Conservation (phyloP, 1,140 invertebrate genomes). For the Bathynomus jamesi region DNA sequence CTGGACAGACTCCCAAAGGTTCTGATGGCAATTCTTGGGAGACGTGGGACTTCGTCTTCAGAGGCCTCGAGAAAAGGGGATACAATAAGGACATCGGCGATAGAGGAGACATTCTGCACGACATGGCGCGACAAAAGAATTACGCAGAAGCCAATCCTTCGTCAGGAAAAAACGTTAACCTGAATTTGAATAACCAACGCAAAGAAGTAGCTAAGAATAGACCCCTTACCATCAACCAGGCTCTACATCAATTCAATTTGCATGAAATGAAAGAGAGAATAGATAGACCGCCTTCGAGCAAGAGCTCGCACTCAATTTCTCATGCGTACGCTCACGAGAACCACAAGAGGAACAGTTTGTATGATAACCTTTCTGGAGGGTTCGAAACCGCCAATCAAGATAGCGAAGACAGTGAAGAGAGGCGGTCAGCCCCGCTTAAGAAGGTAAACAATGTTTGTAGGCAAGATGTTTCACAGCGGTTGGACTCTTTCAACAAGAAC, state of each 20-base stretch:
- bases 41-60: slow-evolving; percentile 69
- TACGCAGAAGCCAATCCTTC: slow-evolving; percentile 12
- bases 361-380: slow-evolving; percentile 34
- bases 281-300: slow-evolving; percentile 18
- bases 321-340: slow-evolving; percentile 21
- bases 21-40: slow-evolving; percentile 47
- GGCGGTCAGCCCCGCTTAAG: slow-evolving; percentile 8
- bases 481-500: slow-evolving; percentile 21
- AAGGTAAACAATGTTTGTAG: slow-evolving; percentile 13
- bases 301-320: slow-evolving; percentile 25
- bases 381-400: slow-evolving; percentile 35
- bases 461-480: slow-evolving; percentile 12
- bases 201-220: slow-evolving; percentile 15
- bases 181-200: slow-evolving; percentile 19
- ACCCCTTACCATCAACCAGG: slow-evolving; percentile 23
- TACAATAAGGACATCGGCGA: slow-evolving; percentile 61
- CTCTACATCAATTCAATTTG: slow-evolving; percentile 14
- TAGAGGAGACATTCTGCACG: slow-evolving; percentile 50
- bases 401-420: slow-evolving; percentile 33
- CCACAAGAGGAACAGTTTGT: slow-evolving; percentile 32
- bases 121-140: slow-evolving; percentile 24
- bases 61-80: slow-evolving; percentile 61
- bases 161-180: slow-evolving; percentile 14
- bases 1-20: slow-evolving; percentile 10
- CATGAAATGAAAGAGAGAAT: slow-evolving; percentile 23